Evolutionary conservation across 2,797 vertebrate genomes (phyloP).

Genomic region (Linurgus olivaceus): DNA sequence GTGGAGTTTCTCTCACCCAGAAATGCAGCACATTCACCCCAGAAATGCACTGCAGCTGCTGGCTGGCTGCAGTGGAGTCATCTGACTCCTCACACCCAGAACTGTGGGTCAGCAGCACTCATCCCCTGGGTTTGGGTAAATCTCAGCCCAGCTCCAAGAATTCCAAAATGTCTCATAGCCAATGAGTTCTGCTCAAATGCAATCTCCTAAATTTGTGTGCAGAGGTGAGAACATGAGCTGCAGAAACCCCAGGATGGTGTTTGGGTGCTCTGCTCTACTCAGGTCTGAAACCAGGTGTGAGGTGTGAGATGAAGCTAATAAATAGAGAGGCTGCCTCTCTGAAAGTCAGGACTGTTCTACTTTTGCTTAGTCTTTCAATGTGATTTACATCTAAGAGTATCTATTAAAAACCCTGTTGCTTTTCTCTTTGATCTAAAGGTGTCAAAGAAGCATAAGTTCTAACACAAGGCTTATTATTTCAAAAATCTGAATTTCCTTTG

Average conservation of each 20-base stretch:
- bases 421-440: conserved; percentile 63
- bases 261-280: background rate
- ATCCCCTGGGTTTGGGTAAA: background rate
- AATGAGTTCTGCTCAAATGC: background rate
- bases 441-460: conserved; percentile 43
- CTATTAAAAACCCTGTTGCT: conserved; percentile 52
- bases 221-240: background rate
- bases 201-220: background rate
- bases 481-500: conserved; percentile 55
- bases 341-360: conserved; percentile 7
- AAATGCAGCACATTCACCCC: no score
- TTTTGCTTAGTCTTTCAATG: conserved; percentile 5
- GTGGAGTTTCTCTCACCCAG: background rate
- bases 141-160: background rate
- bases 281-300: background rate
- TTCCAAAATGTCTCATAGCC: background rate
- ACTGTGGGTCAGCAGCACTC: rapidly evolving
- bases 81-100: rapidly evolving
- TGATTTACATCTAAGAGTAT: conserved; percentile 40
- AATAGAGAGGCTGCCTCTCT: background rate
- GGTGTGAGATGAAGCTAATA: background rate
- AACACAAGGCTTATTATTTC: conserved; percentile 56
- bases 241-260: background rate
- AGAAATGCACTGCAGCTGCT: background rate
- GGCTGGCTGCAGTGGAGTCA: background rate